phyloP scores from a whole-genome alignment of 2,888 invertebrate species.

The Xestia c-nigrum region DNA sequence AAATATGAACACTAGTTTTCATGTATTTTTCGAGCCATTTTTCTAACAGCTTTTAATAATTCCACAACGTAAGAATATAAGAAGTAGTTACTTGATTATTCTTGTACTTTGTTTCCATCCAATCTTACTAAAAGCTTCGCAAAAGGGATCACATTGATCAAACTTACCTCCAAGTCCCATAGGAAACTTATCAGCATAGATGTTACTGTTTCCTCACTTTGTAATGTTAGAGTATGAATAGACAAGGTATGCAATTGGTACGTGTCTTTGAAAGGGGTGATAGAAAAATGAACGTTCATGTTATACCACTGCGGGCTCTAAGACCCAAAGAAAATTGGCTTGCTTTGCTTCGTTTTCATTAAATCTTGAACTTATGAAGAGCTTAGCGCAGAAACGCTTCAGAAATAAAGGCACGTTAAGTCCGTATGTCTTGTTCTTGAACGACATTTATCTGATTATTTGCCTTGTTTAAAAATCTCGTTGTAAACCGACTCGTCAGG shows the following conservation, averaged over 20 bases:
- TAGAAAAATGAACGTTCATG: neutral
- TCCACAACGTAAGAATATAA: neutral
- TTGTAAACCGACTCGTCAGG: no score
- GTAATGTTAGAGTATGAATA: conserved; percentile 28
- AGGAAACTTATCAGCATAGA: conserved; percentile 39
- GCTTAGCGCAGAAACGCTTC: neutral
- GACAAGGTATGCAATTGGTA: neutral
- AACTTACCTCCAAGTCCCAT: conserved; percentile 41
- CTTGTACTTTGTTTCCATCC: conserved; percentile 6
- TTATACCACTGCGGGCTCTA: neutral
- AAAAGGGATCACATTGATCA: conserved; percentile 45
- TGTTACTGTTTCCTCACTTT: neutral
- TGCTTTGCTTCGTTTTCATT: neutral
- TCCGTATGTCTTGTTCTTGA: no score
- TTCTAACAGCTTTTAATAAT: neutral
- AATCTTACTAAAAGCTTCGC: conserved; percentile 55
- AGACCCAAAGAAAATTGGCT: neutral
- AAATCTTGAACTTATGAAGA: neutral
- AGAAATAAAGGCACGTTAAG: no score
- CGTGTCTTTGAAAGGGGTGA: neutral
- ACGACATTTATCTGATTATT: no score
- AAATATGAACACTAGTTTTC: neutral
- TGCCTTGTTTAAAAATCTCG: no score
- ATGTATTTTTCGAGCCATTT: neutral
- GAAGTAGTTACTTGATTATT: conserved; percentile 8